Base-by-base conservation (phyloP, 2,888 invertebrate genomes). In the Glyphotaelius pellucidus region DNA sequence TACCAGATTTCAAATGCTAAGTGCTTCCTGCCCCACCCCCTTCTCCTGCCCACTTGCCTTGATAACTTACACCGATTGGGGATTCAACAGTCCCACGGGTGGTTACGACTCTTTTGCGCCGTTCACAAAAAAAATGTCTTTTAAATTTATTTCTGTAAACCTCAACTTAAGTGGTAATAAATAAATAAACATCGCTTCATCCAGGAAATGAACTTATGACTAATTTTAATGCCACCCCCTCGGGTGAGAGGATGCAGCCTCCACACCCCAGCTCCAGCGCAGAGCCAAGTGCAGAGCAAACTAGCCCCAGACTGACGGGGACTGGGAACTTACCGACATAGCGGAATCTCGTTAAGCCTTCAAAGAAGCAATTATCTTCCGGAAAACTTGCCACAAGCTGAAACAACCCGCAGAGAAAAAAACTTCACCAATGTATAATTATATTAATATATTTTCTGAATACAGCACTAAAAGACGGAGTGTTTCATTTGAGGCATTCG, bases 291-390 rank as follows among this genome's bases (percentile, higher is more conserved):
- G 52, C 52, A 67, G 52, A 67, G 52, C 52, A 67, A 67, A 67
- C 52, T 67, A 67, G 14, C 52, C 35, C 83, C 83, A 19, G 79
- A 14, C 32, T 35, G 88, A 35, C 12, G 85, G 32, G 14, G 25
- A 88, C 88, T 19, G 85, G 32, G 14, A 38, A 88, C 88, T 19
- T 32, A 67, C 52, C 14, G 67, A 42, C 84, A 84, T 84, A 85
- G 84, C 84, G 52, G 90, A 90, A 90, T 84, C 90, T 90, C 90
- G 84, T 90, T 90, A 90, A 90, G 84, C 84, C 25, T 19, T 90
- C 90, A 90, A 90, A 90, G 90, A 84, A 84, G 90, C 90, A 90
- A 90, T 90, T 90, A 90, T 90, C 85, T 90, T 47, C 81, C 79
- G 42, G 42, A 89, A 89, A 89, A 89, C 80, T 89, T 81, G 67